Percentiles rank a stretch among this genome's conserved stretches.
Conservation (phyloP, 2,113 vertebrate species). For the Chloroceryle aenea region DNA sequence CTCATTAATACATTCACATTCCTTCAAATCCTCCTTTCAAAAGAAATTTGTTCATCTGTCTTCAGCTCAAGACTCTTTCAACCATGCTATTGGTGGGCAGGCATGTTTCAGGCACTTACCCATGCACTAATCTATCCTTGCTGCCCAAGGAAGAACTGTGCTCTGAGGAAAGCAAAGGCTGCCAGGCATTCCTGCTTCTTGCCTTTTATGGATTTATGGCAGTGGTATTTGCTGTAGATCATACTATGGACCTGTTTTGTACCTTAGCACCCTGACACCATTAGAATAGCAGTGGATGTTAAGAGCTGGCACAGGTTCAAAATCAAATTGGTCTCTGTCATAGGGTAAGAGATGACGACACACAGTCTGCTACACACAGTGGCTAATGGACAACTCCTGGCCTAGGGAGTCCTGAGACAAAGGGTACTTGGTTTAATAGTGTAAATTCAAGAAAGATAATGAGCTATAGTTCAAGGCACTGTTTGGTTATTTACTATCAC, state of each 20-base stretch:
- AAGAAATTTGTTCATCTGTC: background rate
- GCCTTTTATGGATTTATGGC: background rate
- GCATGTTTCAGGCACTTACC: background rate
- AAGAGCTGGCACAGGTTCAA: background rate
- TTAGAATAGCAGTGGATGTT: background rate
- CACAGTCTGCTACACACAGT: background rate
- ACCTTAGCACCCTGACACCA: background rate
- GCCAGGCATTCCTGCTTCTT: background rate
- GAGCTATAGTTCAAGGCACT: background rate
- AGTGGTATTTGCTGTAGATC: background rate
- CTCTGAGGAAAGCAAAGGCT: background rate
- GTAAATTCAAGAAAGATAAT: background rate
- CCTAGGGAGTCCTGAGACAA: background rate
- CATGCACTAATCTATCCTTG: background rate
- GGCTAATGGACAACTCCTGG: background rate
- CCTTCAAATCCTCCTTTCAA: background rate
- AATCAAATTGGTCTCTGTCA: rapidly evolving
- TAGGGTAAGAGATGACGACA: background rate
- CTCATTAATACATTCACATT: background rate
- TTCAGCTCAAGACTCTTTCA: background rate
- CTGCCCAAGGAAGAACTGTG: background rate
- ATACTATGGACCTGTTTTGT: background rate
- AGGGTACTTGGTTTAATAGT: background rate
- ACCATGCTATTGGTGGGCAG: background rate
- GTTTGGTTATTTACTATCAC: background rate